Evolutionary conservation across 2,797 vertebrate genomes (phyloP), one percentile per base, ranked within the genome.

Genomic region (Rhodeus uyekii): DNA sequence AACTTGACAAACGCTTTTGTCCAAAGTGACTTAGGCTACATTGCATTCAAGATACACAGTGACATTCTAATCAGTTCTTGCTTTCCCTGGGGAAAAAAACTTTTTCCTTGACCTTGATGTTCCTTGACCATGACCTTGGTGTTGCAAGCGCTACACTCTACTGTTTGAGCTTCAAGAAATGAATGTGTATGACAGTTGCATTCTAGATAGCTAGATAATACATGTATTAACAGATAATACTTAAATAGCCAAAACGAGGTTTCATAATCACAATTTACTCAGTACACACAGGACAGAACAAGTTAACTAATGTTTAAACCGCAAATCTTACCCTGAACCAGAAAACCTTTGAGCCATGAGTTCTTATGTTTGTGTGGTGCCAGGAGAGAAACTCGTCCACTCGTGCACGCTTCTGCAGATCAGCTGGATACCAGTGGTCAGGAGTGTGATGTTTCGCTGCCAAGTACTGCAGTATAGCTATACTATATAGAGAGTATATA

Each of bases 311-410:
- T 50, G 14, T n/a, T 76, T 22, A 67, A 46, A 64, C 19, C 36
- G 42, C 0, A 0, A 36, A 8, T 80, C 81, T 12, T 85, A 96
- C 96, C 94, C 91, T 94, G 4, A 82, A 50, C 88, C 94, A 88
- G 86, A 95, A 94, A 0, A 96, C 4, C 90, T 91, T 95, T 85
- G 77, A 88, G 3, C 91, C 94, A 75, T 93, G 91, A 0, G 74
- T 19, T 2, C 94, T 93, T 2, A 94, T 86, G 79, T 71, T 90
- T 0, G 8, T 16, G 3, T 97, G 96, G 85, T 97, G 96, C 96
- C 96, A 97, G 3, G 93, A 92, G 85, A 97, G 91, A 76, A 95
- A 97, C 87, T 97, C 96, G 0, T 96, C 93, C 16, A 96, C 92
- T 0, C 85, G 86, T 0, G 96, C 95, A 0, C 93, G 93, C 2